Evolutionary conservation across 2,888 invertebrate genomes (phyloP), one percentile per base, ranked within the genome.

Genomic region (Eumerus sabulonum): DNA sequence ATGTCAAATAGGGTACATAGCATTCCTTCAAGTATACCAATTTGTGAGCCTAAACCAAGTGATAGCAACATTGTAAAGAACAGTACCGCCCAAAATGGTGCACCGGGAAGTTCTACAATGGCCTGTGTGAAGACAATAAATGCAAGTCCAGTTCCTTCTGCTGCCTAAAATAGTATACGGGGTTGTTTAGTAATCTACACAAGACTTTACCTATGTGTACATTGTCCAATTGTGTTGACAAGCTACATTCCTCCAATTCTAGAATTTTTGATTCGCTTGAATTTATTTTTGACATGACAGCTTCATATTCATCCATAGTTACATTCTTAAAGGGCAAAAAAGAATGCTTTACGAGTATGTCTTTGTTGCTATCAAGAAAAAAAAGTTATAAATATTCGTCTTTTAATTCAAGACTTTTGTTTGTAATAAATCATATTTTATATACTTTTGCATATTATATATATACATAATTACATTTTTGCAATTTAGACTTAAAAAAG

Each of bases 61-160:
- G 97, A 96, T 18, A 98, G 91, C 82, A 98, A 91, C 98, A 98
- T 98, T 87, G 97, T 91, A 91, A 98, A 98, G 92, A 98, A 98
- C 76, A 98, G 94, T 82, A 98, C 93, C 12, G 98, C 95, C 98
- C 98, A 98, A 90, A 98, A 96, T 12, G 98, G 98, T 0, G 97
- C 95, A 1, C 95, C 95, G 0, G 98, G 97, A 83, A 98, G 91
- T 89, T 97, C 96, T 35, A 97, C 94, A 85, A 98, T 98, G 5
- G 98, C 98, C 88, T 98, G 96, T 0, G 98, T 98, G 90, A 98
- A 98, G n/a, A 98, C 96, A 82, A 98, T 97, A 89, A 98, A 98
- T 0, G 98, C 98, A 53, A 98, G 90, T 0, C 98, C 98, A 0
- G 98, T 98, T 53, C 98, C 98, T 90, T 98, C 97, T 35, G 97